Base-by-base conservation (phyloP, 2,888 invertebrate species). In the Cremastobaeus sp. region DNA sequence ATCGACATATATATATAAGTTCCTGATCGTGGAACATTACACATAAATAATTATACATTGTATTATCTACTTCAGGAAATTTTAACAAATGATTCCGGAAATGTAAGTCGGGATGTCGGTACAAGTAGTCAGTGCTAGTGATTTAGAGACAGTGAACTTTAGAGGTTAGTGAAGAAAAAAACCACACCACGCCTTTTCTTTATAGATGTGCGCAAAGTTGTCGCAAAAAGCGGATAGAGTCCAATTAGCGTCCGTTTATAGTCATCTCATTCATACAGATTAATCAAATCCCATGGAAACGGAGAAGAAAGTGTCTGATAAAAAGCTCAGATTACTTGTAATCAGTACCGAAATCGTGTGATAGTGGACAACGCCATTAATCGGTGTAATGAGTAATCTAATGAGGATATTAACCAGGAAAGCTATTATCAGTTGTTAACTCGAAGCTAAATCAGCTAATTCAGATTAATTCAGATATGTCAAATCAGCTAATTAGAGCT, bases 121-220 rank as follows among this genome's bases (percentile, higher is more conserved):
- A 34, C 21, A 15, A 41, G 43, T 30, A 14, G 15, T 50, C 35
- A 57, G 68, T 41, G 48, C 57, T 32, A 47, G 66, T 65, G 65
- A 68, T 68, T 68, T 68, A 68, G 43, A 68, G 59, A 21, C 59
- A 30, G 45, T 68, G 68, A 66, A 48, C 66, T 50, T 57, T 35
- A 47, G 66, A 57, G 57, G 57, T 66, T 57, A 66, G 25, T 17
- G 14, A 11, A 52, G 25, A 35, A 59, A 59, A 68, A 52, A 17
- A 45, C 18, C 17, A 2, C 50, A 45, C 69, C 60, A 45, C 54
- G 21, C 60, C 60, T 69, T 54, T 69, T 69, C 41, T 47, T 52
- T 34, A 43, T 50, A 35, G 25, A 34, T 32, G n/a, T 3, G 57
- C 39, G 21, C 34, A n/a, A 18, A 25, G 20, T n/a, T 18, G 48